A percentile compares a stretch with the other conserved stretches of the same genome.
Evolutionary conservation across 2,113 vertebrate genomes (phyloP).

Genomic region (Prinia subflava): DNA sequence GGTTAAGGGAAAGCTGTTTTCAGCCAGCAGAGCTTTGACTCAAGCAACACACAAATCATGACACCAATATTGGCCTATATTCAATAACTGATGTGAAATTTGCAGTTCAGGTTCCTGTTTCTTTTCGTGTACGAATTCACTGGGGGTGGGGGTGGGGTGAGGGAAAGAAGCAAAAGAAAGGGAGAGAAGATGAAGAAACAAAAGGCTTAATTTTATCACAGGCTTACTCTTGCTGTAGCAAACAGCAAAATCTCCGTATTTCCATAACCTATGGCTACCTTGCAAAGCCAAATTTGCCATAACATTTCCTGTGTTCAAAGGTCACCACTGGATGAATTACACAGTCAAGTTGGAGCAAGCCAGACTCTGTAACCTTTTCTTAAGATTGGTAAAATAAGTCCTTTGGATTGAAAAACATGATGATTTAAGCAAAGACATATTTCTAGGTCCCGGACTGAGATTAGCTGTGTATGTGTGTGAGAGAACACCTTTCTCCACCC

Average conservation of each 20-base stretch:
- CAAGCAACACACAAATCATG: neutral
- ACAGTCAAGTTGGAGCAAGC: neutral
- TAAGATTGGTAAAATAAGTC: neutral
- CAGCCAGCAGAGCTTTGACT: neutral
- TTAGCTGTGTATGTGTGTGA: neutral
- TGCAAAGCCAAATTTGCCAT: neutral
- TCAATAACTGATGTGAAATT: neutral
- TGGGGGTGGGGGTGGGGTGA: accelerated
- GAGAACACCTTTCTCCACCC: neutral
- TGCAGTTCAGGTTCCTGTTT: neutral
- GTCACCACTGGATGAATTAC: neutral
- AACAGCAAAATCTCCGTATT: neutral
- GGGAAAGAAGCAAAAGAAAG: neutral
- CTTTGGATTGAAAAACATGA: neutral
- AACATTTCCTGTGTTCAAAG: neutral
- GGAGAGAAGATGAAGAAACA: neutral
- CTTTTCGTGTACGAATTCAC: neutral
- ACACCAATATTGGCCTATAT: neutral
- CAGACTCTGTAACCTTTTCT: neutral
- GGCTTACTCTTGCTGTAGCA: neutral
- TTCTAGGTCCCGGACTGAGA: neutral
- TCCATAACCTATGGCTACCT: neutral
- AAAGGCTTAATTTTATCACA: neutral
- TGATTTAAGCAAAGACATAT: neutral
- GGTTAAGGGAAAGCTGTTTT: neutral